Evolutionary conservation across 2,888 invertebrate species (phyloP), one percentile per base, ranked within the genome.

Genomic region (Axea sp.): DNA sequence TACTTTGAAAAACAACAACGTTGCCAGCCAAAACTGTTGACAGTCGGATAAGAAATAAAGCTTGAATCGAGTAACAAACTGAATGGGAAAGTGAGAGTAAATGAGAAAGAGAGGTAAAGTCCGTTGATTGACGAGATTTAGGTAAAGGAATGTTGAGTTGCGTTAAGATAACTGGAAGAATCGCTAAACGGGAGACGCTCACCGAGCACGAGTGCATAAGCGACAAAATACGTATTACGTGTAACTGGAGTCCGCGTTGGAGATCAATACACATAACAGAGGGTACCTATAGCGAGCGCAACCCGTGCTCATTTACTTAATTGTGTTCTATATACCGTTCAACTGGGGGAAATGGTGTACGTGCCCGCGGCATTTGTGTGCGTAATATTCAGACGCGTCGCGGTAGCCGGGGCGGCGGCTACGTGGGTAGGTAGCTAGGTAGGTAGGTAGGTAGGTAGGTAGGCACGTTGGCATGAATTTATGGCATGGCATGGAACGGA

Each of bases 231-330:
- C 83, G 82, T 85, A 85, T 84, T 85, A 83, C 83, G 84, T 83
- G 83, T 83, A 83, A 86, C 83, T 80, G 82, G 83, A 85, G 83
- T 83, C 83, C 82, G 83, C 81, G 80, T 81, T 82, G 82, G 83
- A 86, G 86, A 87, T 87, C 87, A 86, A 87, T 87, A 87, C 86
- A 85, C 84, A 84, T 86, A 87, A 87, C 86, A 86, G 86, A 84
- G 84, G 84, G 81, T 86, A 86, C 86, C 85, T 85, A 84, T 86
- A 87, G 85, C 80, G 82, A 80, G 81, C 83, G 82, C 85, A 86
- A 84, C 85, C 85, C 85, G 83, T 84, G 84, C 87, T 87, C 87
- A 87, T 87, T 87, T 87, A 87, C 86, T 87, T 87, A 86, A 87
- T 86, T 87, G 87, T 87, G 84, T 85, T 87, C 84, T 84, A 84